Evolutionary conservation across 30 jellyfish, hydroid and myxozoan genomes (phyloP), one percentile per base, ranked within the genome.

Genomic region (Pelagia noctiluca): DNA sequence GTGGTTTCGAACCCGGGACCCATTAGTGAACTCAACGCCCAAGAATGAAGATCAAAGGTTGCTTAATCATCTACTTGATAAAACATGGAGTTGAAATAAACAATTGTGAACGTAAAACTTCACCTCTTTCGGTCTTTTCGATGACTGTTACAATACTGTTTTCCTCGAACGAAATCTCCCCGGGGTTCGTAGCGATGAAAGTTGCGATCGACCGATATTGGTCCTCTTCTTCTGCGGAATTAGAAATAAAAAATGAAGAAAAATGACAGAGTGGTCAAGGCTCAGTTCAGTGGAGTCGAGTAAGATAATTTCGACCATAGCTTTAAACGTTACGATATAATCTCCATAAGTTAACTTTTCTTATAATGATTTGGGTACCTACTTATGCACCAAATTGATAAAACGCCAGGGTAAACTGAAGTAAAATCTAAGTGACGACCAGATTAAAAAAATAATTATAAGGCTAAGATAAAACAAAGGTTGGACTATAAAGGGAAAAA

Each of bases 121-220:
- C 64, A 88, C 99, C 99, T 76, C 99, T 50, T 24, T 94, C 99
- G 37, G 96, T 87, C 73, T 94, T 94, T 50, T 94, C 99, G 8
- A 88, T 73, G 0, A 94, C 88, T 0, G 96, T 75, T 19, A 94
- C 83, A 30, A 84, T 21, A 30, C 79, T 80, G 46, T 77, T 84
- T 77, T 88, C 97, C 26, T 76, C 90, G 24, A 94, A 76, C 19
- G 99, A 94, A 28, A 88, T 76, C 36, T 94, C 99, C 13, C 99
- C 99, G 35, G 90, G 84, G 42, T 77, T 87, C 8, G 89, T 88
- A 0, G 97, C 99, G 19, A 32, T 78, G 60, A 81, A 94, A 12
- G 79, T 29, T 23, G 97, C 97, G 0, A 94, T 50, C n/a, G 95
- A 91, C 21, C 93, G 74, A 63, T 74, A 94, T 25, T 94, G 97